These are phyloP conservation scores for Euborellia annulipes DNA, from an alignment of 1,140 invertebrate genomes.

Conservation along the genomic window DNA sequence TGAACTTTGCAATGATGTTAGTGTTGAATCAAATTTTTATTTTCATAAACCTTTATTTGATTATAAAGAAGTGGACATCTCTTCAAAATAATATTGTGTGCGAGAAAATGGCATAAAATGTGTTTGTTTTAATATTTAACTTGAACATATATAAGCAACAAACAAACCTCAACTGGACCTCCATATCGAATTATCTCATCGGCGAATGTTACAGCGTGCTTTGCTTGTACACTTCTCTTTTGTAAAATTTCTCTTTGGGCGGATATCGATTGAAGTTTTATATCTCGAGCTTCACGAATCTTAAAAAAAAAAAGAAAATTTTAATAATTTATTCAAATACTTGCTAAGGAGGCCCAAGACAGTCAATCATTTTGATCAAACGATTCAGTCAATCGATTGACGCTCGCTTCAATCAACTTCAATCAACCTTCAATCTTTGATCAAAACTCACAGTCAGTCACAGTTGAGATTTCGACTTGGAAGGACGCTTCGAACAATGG, in stretches of 20 bases:
- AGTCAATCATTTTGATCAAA: constrained; percentile 12
- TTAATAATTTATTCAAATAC: constrained; percentile 24
- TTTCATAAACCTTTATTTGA: too few relatives aligned
- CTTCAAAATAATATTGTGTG: too few relatives aligned
- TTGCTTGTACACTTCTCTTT: constrained; percentile 11
- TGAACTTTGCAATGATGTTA: too few relatives aligned
- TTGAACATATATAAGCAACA: not conserved
- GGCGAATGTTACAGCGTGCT: constrained; percentile 37
- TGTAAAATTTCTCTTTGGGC: constrained; percentile 14
- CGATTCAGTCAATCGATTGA: not conserved
- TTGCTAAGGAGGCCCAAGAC: constrained; percentile 22
- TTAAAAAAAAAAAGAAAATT: constrained; percentile 24
- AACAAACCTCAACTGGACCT: constrained; percentile 9
- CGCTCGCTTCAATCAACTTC: not conserved
- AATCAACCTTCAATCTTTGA: constrained; percentile 15
- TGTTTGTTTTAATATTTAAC: too few relatives aligned
- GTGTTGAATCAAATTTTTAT: too few relatives aligned
- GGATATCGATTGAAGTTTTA: constrained; percentile 13
- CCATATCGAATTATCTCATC: constrained; percentile 31
- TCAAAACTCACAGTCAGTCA: too few relatives aligned
- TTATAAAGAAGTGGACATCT: too few relatives aligned
- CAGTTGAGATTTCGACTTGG: too few relatives aligned
- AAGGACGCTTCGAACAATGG: too few relatives aligned
- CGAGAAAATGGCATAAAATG: too few relatives aligned
- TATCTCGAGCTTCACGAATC: constrained; percentile 18